phyloP scores from a whole-genome alignment of 1,140 invertebrate genomes.

The Spodoptera litura region DNA sequence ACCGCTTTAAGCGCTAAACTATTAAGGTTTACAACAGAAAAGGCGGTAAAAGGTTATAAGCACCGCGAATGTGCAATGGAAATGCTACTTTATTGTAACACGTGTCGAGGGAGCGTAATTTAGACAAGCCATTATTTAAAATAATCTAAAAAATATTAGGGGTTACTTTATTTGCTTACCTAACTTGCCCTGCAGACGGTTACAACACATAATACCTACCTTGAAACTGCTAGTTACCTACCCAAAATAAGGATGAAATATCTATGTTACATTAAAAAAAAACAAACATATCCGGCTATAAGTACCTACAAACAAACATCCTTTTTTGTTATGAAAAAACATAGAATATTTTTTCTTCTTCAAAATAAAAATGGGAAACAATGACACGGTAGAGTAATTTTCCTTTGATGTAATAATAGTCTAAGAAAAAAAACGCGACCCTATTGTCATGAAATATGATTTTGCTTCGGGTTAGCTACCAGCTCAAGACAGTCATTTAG shows the following conservation, averaged over 20 bases:
- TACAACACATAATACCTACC: too few species aligned
- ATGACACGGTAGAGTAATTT: constrained; percentile 23
- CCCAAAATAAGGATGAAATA: too few species aligned
- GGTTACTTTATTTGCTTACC: background rate
- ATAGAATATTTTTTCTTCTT: background rate
- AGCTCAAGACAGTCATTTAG: constrained; percentile 10
- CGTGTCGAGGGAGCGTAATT: background rate
- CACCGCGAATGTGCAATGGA: constrained; percentile 49
- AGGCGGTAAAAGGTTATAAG: constrained; percentile 57
- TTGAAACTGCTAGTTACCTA: too few species aligned
- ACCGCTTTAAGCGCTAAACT: constrained; percentile 67
- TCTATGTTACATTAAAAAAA: too few species aligned
- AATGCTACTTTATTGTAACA: constrained; percentile 48
- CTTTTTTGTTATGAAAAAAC: background rate
- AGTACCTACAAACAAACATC: too few species aligned
- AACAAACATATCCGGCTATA: too few species aligned
- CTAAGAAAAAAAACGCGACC: constrained; percentile 10
- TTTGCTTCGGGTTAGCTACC: background rate
- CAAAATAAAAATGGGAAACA: constrained; percentile 15
- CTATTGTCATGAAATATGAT: constrained; percentile 21
- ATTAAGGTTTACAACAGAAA: constrained; percentile 50
- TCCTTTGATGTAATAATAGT: constrained; percentile 35
- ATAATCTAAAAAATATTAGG: constrained; percentile 5
- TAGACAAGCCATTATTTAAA: background rate
- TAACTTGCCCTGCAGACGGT: background rate